These are phyloP conservation scores for Coenobita brevimanus DNA, from an alignment of 1,140 invertebrate species.

Conservation along the genomic window DNA sequence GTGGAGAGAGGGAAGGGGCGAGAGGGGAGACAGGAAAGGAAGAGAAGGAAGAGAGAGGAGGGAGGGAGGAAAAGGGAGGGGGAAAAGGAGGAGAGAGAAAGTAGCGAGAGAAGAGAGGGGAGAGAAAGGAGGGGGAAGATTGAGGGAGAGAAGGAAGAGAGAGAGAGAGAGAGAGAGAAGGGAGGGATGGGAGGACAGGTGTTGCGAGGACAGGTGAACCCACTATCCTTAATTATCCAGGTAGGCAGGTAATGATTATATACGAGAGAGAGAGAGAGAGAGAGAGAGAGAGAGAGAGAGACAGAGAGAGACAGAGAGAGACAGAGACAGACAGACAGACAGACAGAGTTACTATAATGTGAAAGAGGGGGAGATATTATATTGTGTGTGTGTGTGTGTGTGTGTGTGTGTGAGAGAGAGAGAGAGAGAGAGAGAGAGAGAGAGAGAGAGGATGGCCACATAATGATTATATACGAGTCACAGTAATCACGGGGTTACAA, in stretches of 20 bases:
- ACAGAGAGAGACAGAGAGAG: not conserved
- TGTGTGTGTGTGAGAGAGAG: too few relatives aligned
- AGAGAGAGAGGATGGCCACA: not conserved
- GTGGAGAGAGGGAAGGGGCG: not conserved
- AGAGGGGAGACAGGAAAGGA: not conserved
- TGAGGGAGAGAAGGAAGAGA: too few relatives aligned
- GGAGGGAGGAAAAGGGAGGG: not conserved
- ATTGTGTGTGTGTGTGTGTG: too few relatives aligned
- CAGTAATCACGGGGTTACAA: too few relatives aligned
- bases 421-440: too few relatives aligned
- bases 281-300: not conserved
- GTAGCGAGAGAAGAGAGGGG: not conserved
- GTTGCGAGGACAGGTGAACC: not conserved
- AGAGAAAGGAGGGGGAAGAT: not conserved
- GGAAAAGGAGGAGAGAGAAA: not conserved
- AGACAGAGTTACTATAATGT: too few relatives aligned
- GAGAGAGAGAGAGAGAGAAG: not conserved
- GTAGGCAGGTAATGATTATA: too few relatives aligned
- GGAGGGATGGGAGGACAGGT: not conserved
- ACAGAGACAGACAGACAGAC: not conserved
- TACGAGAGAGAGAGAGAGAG: not conserved
- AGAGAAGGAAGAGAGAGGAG: not conserved
- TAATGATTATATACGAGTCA: too few relatives aligned
- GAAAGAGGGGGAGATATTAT: too few relatives aligned
- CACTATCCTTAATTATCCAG: too few relatives aligned